Conservation (phyloP, 2,888 invertebrate species). For the Molanna angustata region DNA sequence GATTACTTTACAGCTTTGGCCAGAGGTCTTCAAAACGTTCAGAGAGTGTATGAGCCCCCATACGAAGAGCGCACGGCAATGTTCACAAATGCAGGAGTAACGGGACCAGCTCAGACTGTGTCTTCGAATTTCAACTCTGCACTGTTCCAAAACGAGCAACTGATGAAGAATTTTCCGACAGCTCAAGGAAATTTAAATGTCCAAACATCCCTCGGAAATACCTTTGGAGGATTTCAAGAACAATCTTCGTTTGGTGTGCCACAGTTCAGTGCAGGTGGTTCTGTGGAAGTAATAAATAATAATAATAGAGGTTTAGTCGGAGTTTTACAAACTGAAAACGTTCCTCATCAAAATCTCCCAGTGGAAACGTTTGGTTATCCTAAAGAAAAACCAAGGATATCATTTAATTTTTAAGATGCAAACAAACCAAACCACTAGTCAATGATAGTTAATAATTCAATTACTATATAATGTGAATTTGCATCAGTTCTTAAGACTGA, state of each 20-base stretch:
- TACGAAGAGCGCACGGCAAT: slow-evolving; percentile 12
- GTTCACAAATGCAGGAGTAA: slow-evolving; percentile 1
- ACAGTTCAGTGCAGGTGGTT: no score
- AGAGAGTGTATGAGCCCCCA: slow-evolving; percentile 22
- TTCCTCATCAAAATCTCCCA: slow-evolving; percentile 15
- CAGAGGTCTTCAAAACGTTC: slow-evolving; percentile 34
- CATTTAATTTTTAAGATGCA: slow-evolving; percentile 32
- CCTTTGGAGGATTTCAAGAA: no score
- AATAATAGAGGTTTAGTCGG: no score
- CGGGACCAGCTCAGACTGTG: background rate
- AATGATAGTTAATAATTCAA: no score
- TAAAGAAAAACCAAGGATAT: slow-evolving; percentile 30
- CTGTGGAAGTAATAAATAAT: no score
- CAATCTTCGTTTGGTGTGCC: no score
- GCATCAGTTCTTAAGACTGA: no score
- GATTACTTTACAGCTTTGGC: slow-evolving; percentile 41
- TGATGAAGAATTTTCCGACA: no score
- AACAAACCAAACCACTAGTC: slow-evolving; percentile 22
- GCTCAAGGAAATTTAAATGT: no score
- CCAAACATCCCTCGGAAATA: no score
- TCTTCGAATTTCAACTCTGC: slow-evolving; percentile 1
- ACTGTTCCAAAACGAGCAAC: background rate
- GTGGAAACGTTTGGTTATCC: slow-evolving; percentile 42
- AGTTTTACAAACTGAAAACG: background rate
- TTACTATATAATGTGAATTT: no score